phyloP scores from a whole-genome alignment of 2,888 invertebrate genomes.

The Pedicia rivosa region DNA sequence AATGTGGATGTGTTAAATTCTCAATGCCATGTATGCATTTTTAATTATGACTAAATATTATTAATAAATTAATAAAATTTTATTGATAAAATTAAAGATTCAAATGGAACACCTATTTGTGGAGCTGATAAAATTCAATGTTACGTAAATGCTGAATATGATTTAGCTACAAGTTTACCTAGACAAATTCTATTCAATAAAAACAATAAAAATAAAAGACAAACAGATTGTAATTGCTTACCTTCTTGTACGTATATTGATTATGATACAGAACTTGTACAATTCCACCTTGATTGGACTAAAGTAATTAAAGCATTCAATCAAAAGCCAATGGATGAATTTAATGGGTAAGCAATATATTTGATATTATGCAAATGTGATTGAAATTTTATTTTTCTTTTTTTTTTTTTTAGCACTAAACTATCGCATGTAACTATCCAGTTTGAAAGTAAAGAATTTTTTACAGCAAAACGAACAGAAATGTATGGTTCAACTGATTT shows the following conservation, averaged over 20 bases:
- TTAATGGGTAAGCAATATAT: conserved; percentile 17
- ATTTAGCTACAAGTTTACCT: conserved; percentile 23
- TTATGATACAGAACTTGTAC: conserved; percentile 56
- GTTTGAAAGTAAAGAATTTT: conserved; percentile 56
- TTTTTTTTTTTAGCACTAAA: conserved; percentile 32
- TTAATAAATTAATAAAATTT: no score
- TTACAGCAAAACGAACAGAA: conserved; percentile 48
- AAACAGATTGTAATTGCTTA: conserved; percentile 24
- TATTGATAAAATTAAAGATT: no score
- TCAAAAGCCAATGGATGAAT: conserved; percentile 23
- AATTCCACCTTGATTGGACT: conserved; percentile 48
- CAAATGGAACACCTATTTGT: conserved; percentile 26
- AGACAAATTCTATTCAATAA: conserved; percentile 20
- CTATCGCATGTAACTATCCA: conserved; percentile 48
- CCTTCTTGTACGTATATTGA: conserved; percentile 46
- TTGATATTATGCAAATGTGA: not conserved
- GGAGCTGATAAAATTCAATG: conserved; percentile 25
- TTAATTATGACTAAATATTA: no score
- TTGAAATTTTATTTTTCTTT: conserved; percentile 4
- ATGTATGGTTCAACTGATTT: conserved; percentile 52
- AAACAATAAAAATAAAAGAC: conserved; percentile 21
- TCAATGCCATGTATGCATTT: no score
- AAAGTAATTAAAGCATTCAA: conserved; percentile 39
- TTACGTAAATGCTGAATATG: conserved; percentile 24
- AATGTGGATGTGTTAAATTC: conserved; percentile 50